phyloP scores from a whole-genome alignment of 2,113 vertebrate species.

The Scalopus aquaticus region DNA sequence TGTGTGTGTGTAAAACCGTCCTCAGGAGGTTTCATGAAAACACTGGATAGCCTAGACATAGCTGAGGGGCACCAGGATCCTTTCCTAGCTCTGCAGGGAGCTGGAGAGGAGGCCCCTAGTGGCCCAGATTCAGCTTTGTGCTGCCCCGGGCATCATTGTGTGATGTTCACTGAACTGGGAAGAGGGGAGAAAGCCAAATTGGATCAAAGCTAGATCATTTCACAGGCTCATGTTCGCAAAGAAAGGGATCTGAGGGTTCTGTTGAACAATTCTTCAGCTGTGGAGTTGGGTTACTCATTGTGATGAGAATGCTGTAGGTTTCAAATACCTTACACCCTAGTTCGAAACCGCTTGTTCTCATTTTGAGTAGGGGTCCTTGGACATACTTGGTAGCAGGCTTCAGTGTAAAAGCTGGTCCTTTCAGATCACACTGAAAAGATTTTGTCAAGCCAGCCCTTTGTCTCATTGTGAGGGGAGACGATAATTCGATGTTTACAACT shows the following conservation, averaged over 20 bases:
- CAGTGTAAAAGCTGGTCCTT: neutral
- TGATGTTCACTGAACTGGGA: constrained; percentile 52
- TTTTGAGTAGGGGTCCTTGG: neutral
- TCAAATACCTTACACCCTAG: neutral
- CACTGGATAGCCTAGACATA: neutral
- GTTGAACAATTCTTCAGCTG: neutral
- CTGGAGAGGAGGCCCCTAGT: too few relatives aligned
- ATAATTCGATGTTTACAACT: neutral
- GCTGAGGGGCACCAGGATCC: neutral
- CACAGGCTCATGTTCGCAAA: constrained; percentile 44
- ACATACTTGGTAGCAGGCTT: neutral
- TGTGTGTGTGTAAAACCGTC: neutral
- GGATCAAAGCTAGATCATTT: constrained; percentile 62
- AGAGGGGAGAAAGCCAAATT: constrained; percentile 27
- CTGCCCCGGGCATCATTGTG: neutral
- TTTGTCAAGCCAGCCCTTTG: neutral
- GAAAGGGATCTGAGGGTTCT: constrained; percentile 15
- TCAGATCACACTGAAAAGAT: neutral
- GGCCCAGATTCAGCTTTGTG: neutral
- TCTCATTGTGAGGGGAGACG: neutral
- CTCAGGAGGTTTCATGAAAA: neutral
- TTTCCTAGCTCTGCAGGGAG: too few relatives aligned
- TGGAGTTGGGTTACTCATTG: constrained; percentile 60
- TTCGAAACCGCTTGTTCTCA: neutral
- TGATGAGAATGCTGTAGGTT: neutral